phyloP scores from a whole-genome alignment of 2,797 vertebrate genomes.

The Esox lucius region DNA sequence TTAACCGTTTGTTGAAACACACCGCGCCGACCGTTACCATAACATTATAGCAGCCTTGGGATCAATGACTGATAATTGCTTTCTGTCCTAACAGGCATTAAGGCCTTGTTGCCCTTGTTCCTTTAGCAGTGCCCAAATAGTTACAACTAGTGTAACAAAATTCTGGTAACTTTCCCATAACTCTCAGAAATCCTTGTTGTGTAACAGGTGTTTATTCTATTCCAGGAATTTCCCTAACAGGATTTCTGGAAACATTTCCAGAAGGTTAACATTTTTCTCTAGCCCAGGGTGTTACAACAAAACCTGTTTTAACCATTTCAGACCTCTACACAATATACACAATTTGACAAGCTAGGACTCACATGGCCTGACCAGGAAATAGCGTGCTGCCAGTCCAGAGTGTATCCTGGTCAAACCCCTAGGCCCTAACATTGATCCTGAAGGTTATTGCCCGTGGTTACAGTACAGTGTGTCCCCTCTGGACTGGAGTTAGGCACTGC shows the following conservation, averaged over 20 bases:
- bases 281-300: constrained; percentile 18
- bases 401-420: not conserved
- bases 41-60: constrained; percentile 23
- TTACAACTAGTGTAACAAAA: not conserved
- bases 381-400: not conserved
- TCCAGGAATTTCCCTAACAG: too few species aligned
- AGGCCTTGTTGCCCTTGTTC: constrained; percentile 48
- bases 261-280: too few species aligned
- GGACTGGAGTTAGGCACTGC: constrained; percentile 89
- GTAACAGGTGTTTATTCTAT: too few species aligned
- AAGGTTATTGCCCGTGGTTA: constrained; percentile 76
- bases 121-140: constrained; percentile 28
- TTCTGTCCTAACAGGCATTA: constrained; percentile 53
- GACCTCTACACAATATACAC: not conserved
- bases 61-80: constrained; percentile 49
- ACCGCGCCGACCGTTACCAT: not conserved
- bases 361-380: not conserved
- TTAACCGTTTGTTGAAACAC: not conserved
- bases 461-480: constrained; percentile 73
- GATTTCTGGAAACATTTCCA: too few species aligned
- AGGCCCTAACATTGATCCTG: constrained; percentile 31
- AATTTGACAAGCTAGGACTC: not conserved
- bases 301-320: constrained; percentile 20
- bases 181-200: too few species aligned
- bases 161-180: too few species aligned